Evolutionary conservation across 2,797 vertebrate genomes (phyloP), one percentile per base, ranked within the genome.

Genomic region (Mico argentatus): DNA sequence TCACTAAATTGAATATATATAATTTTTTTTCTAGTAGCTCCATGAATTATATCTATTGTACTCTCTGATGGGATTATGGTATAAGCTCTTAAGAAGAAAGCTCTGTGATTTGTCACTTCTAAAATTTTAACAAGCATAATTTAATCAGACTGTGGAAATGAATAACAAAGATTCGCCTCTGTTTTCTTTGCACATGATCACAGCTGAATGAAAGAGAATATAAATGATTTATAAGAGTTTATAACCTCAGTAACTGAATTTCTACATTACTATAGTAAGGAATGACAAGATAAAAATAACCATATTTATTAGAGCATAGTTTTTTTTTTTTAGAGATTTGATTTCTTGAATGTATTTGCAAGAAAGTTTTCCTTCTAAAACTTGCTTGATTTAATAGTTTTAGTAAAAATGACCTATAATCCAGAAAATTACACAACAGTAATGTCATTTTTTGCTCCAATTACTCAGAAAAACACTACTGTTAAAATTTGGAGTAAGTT

Each of bases 71-170:
- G 27, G 52, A 93, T 90, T 94, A 84, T 14, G 7, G 13, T 36
- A 90, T 46, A 92, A 72, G 5, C 20, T 76, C 75, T 94, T 95
- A 85, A 70, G 67, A 92, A 90, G 61, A 27, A 5, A 90, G n/a
- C 67, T 86, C 7, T 80, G 59, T 86, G 95, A 88, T 95, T 94
- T 95, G 86, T 91, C 70, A 92, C 41, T 39, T 96, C 36, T 81
- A 70, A 90, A 97, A 97, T 93, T 93, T 97, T 97, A 95, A 94
- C 90, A 95, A 95, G 44, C 33, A 1, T 96, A 90, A 97, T 95
- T 95, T 93, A 96, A 96, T 97, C 76, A 95, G 39, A 93, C n/a
- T 75, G 4, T 76, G 20, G 72, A 89, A 90, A 67, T 8, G 52
- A 85, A 36, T 88, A 81, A 83, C 72, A 72, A 95, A 55, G 30